Evolutionary conservation across 2,113 vertebrate genomes (phyloP).

Genomic region (Tupaia tana): DNA sequence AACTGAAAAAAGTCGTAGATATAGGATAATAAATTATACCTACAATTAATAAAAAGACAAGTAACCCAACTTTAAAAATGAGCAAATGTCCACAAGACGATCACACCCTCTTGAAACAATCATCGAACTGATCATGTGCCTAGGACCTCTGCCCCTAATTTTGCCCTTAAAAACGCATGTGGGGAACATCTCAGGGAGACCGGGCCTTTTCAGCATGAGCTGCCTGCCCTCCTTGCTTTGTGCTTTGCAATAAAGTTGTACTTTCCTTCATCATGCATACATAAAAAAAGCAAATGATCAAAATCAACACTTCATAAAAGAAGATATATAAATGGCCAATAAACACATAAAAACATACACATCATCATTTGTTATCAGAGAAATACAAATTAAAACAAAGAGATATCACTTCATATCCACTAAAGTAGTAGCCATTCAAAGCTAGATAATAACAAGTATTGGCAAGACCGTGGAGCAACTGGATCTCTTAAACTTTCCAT

Average conservation of each 20-base stretch:
- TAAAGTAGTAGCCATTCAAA: slow-evolving; percentile 5
- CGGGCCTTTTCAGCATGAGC: no score
- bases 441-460: neutral
- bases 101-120: no score
- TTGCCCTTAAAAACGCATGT: no score
- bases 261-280: no score
- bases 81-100: neutral
- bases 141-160: no score
- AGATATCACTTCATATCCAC: neutral
- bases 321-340: neutral
- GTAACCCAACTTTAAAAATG: slow-evolving; percentile 44
- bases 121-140: no score
- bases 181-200: no score
- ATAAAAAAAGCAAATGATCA: slow-evolving; percentile 31
- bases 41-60: neutral
- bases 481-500: neutral
- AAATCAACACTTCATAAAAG: slow-evolving; percentile 12
- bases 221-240: no score
- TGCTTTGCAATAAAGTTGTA: no score
- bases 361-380: neutral
- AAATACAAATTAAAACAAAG: slow-evolving; percentile 32
- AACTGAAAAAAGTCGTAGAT: neutral
- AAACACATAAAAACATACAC: slow-evolving; percentile 11
- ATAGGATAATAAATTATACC: neutral
- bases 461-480: neutral